phyloP scores from a whole-genome alignment of 2,888 invertebrate genomes.

The Empis stercorea region DNA sequence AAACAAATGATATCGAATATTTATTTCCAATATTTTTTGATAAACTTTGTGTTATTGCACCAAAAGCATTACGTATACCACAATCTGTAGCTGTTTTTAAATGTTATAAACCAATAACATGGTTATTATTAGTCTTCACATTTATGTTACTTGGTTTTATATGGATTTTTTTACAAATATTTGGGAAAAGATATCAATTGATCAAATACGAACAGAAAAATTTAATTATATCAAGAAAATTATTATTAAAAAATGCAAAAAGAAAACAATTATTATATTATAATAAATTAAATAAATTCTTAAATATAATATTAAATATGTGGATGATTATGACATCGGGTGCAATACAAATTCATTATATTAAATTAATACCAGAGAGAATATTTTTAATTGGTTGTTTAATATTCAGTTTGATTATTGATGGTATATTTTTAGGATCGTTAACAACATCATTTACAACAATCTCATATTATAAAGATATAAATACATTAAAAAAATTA shows the following conservation, averaged over 20 bases:
- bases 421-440: constrained; percentile 27
- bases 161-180: background rate
- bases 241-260: background rate
- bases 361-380: constrained; percentile 13
- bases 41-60: background rate
- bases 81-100: constrained; percentile 25
- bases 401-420: constrained; percentile 32
- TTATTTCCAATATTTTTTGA: background rate
- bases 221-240: background rate
- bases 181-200: background rate
- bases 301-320: no score
- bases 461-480: constrained; percentile 34
- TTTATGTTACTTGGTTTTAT: no score
- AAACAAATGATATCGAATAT: background rate
- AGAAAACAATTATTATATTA: background rate
- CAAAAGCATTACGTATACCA: background rate
- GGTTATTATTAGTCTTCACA: constrained; percentile 9
- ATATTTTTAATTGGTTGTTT: constrained; percentile 25
- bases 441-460: constrained; percentile 35
- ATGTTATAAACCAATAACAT: constrained; percentile 23
- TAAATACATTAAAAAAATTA: constrained; percentile 34
- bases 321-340: no score
- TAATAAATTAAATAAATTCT: no score
- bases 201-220: no score
- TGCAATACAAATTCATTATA: no score